Percentiles rank a stretch among this genome's conserved stretches.
phyloP scores from a whole-genome alignment of 1,140 invertebrate species.

The Scaptomyza montana region DNA sequence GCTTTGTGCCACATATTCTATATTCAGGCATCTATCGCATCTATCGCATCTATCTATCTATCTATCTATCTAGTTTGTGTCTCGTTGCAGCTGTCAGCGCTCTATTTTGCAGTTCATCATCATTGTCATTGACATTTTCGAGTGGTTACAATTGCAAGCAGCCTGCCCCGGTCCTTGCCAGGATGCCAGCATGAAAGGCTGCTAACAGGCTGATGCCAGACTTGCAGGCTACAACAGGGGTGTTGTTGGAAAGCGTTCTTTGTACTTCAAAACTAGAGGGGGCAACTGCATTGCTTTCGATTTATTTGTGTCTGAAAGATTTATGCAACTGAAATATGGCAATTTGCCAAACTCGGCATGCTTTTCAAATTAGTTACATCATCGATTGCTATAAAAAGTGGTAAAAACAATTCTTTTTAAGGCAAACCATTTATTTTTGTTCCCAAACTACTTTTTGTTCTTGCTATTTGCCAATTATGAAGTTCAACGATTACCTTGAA shows the following conservation, averaged over 20 bases:
- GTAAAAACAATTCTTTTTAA: not conserved
- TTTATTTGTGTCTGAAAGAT: constrained; percentile 63
- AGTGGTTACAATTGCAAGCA: constrained; percentile 78
- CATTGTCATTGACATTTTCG: constrained; percentile 81
- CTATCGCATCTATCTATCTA: constrained; percentile 30
- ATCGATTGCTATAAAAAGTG: not conserved
- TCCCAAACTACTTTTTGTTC: not conserved
- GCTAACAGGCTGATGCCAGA: not conserved
- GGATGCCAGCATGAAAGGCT: too few relatives aligned
- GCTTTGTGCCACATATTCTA: constrained; percentile 45
- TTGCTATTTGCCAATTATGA: not conserved
- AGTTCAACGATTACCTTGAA: not conserved
- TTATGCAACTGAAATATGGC: constrained; percentile 46
- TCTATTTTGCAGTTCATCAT: constrained; percentile 81
- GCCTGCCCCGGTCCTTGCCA: constrained; percentile 11
- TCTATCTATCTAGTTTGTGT: constrained; percentile 64
- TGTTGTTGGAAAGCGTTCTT: not conserved
- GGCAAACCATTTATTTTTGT: not conserved
- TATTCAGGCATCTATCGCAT: constrained; percentile 39
- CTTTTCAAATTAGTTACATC: constrained; percentile 30
- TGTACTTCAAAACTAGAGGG: not conserved
- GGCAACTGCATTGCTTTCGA: constrained; percentile 71
- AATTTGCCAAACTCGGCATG: constrained; percentile 41
- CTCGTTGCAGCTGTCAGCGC: constrained; percentile 79
- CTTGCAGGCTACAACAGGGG: constrained; percentile 14